Evolutionary conservation across 2,797 vertebrate species (phyloP).

Genomic region (Clarias laeviceps): DNA sequence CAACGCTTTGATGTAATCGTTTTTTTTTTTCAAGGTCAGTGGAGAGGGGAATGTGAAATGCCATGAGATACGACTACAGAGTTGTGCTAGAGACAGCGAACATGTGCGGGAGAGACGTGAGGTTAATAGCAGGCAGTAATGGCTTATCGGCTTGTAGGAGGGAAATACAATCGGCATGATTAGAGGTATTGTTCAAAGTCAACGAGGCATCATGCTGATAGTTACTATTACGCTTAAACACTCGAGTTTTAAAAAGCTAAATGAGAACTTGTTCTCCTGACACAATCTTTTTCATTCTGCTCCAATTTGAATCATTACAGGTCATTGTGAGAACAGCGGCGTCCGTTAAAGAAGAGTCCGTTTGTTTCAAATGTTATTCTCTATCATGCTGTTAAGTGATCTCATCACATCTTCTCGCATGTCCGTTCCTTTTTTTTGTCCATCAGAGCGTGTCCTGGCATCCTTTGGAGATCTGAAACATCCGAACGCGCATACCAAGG

Average conservation of each 20-base stretch:
- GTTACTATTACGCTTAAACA: constrained; percentile 18
- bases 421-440: constrained; percentile 42
- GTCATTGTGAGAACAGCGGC: background rate
- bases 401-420: constrained; percentile 36
- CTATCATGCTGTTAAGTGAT: constrained; percentile 40
- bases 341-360: background rate
- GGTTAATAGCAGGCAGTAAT: constrained; percentile 36
- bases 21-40: constrained; percentile 42
- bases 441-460: constrained; percentile 44
- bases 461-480: constrained; percentile 53
- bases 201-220: constrained; percentile 42
- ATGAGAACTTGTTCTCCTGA: constrained; percentile 31
- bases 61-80: constrained; percentile 19
- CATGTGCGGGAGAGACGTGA: constrained; percentile 15
- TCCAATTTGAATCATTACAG: background rate
- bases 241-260: constrained; percentile 25
- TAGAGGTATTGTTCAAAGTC: constrained; percentile 44
- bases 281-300: constrained; percentile 11
- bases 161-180: constrained; percentile 23
- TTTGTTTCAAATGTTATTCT: constrained; percentile 42
- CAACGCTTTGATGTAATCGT: constrained; percentile 31
- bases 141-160: constrained; percentile 32
- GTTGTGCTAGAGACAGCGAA: constrained; percentile 8
- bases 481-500: constrained; percentile 22
- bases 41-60: constrained; percentile 24